A percentile compares a stretch with the other conserved stretches of the same genome.
Conservation (phyloP, 2,797 vertebrate genomes). For the Lepilemur ruficaudatus region DNA sequence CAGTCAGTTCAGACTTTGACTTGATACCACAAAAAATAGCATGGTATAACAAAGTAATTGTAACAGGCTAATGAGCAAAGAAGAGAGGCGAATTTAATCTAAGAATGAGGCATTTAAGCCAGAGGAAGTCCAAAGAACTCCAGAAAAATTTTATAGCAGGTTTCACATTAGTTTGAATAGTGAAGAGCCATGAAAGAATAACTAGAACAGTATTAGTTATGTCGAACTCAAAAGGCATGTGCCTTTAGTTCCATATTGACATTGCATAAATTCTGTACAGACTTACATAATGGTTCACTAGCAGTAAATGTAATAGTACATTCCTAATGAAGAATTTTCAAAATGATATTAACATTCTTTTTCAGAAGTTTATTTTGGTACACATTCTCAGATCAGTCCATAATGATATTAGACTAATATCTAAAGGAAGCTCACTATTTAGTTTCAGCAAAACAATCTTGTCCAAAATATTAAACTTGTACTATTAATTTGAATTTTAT, state of each 20-base stretch:
- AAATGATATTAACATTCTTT: neutral
- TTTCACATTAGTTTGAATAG: neutral
- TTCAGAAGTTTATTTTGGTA: neutral
- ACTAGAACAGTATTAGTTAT: neutral
- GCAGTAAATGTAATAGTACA: neutral
- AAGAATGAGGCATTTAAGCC: neutral
- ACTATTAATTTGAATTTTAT: constrained; percentile 29
- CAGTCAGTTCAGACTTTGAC: constrained; percentile 3
- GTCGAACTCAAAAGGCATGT: neutral
- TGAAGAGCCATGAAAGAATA: neutral
- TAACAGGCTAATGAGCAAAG: neutral
- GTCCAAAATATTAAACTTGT: neutral
- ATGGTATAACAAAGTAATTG: neutral
- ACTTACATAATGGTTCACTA: neutral
- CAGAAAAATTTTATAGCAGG: neutral
- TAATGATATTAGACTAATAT: neutral
- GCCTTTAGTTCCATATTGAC: neutral
- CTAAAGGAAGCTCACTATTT: neutral
- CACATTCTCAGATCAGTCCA: neutral
- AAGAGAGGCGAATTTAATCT: neutral
- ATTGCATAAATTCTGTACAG: neutral
- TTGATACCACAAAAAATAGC: neutral
- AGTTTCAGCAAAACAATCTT: neutral
- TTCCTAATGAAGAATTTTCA: neutral
- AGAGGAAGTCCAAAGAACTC: neutral